Evolutionary conservation across 2,797 vertebrate genomes (phyloP), one percentile per base, ranked within the genome.

Genomic region (Eospalax fontanierii): DNA sequence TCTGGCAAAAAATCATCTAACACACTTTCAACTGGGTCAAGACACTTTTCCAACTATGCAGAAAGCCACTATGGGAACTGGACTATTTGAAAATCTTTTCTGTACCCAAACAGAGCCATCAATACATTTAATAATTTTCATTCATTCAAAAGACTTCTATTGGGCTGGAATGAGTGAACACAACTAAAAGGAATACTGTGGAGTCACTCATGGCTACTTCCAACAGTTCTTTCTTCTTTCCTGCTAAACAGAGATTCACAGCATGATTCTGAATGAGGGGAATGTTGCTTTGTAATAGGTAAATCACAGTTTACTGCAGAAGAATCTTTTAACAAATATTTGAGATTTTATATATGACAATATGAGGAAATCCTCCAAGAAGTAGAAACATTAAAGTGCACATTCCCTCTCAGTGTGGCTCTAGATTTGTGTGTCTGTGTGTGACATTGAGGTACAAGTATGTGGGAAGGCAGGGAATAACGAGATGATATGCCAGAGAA

Each of bases 51-150:
- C 50, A 91, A 81, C 21, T 61, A 63, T 2, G 22, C 18, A 66
- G 90, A 63, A 92, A 84, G 90, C 0, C 4, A 75, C 73, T 79
- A 18, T 35, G 61, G 46, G 33, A 63, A 89, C 94, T 71, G 35
- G 19, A 87, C 65, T 54, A 76, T 94, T 22, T 78, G 14, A 63
- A 43, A 65, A 21, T 63, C 54, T 50, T 57, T 87, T 73, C 68
- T 6, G 0, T 63, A 90, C 68, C 33, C 33, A 79, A 91, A 92
- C 35, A 94, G 28, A 87, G 71, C 26, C 35, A n/a, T 54, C 61
- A 89, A n/a, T 21, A 78, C 59, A 95, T 59, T 93, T 90, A 95
- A 76, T 89, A 87, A 57, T n/a, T 65, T 82, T 81, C 30, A 89
- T 74, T 95, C 68, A 16, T 61, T 61, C 46, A 86, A 30, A 71